Evolutionary conservation across 2,888 invertebrate genomes (phyloP), one percentile per base, ranked within the genome.

Genomic region (Andrena bucephala): DNA sequence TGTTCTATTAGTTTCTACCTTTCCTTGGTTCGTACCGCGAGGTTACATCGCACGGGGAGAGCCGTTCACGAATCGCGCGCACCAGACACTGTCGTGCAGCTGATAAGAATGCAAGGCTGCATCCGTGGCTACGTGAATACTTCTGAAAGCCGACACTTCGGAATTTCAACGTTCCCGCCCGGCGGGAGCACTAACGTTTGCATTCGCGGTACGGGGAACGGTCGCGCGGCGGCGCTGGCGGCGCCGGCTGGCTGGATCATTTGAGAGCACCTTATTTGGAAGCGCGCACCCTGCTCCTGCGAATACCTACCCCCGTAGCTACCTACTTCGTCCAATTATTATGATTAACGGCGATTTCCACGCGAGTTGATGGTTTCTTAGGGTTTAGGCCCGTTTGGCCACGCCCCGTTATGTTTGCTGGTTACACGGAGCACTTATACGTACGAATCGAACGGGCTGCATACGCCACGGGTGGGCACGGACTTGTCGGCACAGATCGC

Each of bases 201-300:
- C 75, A 70, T 57, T 2, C 20, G 78, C 81, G 68, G 71, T 77
- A 84, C 81, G 20, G n/a, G 29, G 42, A 59, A 72, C 42, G 60
- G 70, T 68, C 86, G 69, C 81, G 29, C 59, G 81, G 84, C 57
- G 70, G 83, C 83, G 87, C 82, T 83, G 86, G 74, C 83, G 77
- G 81, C 72, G 78, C 84, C 79, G 73, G 89, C 91, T 70, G 90
- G 83, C 69, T 81, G 77, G 91, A 95, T 91, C 91, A 89, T 87
- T 84, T 88, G 86, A 89, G 95, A 95, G 95, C 95, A 95, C 96
- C 96, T 96, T 96, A 96, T 96, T 96, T 96, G 96, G 96, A 95
- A 95, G 95, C 95, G 96, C 95, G 94, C 95, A 91, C 92, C 92
- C 93, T 89, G 87, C 66, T 82, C 71, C 65, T 71, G 72, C 36